Evolutionary conservation across 2,797 vertebrate genomes (phyloP), one percentile per base, ranked within the genome.

Genomic region (Rhynchotus rufescens): DNA sequence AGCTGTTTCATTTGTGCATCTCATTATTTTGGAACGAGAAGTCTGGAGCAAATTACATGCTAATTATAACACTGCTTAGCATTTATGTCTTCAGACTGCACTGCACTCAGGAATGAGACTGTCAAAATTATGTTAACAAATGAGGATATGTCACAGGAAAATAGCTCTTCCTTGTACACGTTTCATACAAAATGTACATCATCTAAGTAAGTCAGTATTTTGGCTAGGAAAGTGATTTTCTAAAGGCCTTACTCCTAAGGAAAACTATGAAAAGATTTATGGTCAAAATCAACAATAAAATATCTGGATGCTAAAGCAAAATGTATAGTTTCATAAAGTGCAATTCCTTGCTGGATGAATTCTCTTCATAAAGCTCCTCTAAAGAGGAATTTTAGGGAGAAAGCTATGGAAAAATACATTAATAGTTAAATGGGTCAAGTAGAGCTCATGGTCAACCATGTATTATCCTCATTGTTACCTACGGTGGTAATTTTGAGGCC

Each of bases 61-160:
- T 86, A 97, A 97, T 93, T 94, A 95, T 85, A 94, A 93, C 51
- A 4, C 67, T 36, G 78, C 85, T 93, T 81, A 92, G 59, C 88
- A 92, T 86, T 89, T 73, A 22, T 1, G 0, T 77, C 89, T 79
- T 87, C 85, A 94, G 85, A 52, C 42, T 65, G 77, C 22, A 42
- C 60, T 88, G 80, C 38, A 20, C 94, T 74, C 73, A 42, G 87
- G 75, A 80, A 80, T 49, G 22, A 78, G 78, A 21, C 78, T 96
- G 93, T 93, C 95, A 93, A 72, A 94, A 79, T 90, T 75, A 69
- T 91, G 95, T 54, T 75, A 95, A 89, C 93, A 83, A 94, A 96
- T 72, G 92, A 84, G 84, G 71, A 82, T 2, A 60, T 94, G 92
- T 93, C 86, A 94, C 13, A 73, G 92, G 51, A 49, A 85, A 83